A percentile compares a stretch with the other conserved stretches of the same genome.
Evolutionary conservation across 2,797 vertebrate species (phyloP).

Genomic region (Silurus lanzhouensis): DNA sequence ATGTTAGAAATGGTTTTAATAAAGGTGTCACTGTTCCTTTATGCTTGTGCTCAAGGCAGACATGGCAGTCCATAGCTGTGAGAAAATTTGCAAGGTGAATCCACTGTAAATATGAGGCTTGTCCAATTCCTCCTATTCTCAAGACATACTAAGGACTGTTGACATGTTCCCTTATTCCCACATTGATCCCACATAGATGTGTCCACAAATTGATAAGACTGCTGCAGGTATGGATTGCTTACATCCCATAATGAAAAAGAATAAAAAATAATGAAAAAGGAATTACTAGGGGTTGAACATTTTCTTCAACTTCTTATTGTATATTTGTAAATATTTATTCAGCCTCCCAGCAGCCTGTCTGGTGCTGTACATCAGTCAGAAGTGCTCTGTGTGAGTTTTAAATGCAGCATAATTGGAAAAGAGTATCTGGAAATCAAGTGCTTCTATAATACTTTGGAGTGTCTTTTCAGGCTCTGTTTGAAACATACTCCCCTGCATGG

Average conservation of each 20-base stretch:
- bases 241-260: background rate
- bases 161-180: background rate
- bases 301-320: no score
- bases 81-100: background rate
- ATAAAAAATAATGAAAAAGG: no score
- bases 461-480: background rate
- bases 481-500: background rate
- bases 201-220: background rate
- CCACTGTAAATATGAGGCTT: background rate
- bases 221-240: background rate
- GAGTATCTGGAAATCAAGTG: background rate
- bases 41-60: background rate
- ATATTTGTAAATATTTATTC: no score
- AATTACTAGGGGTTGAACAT: no score
- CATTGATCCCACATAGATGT: background rate
- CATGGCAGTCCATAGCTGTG: background rate
- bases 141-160: background rate
- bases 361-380: no score
- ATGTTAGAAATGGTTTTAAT: background rate
- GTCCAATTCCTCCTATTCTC: background rate
- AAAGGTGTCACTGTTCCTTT: background rate
- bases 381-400: background rate
- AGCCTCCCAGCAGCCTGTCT: no score
- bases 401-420: background rate
- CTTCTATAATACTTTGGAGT: background rate